Percentiles rank a stretch among this genome's conserved stretches.
phyloP scores from a whole-genome alignment of 2,888 invertebrate genomes.

The Laothoe populi region DNA sequence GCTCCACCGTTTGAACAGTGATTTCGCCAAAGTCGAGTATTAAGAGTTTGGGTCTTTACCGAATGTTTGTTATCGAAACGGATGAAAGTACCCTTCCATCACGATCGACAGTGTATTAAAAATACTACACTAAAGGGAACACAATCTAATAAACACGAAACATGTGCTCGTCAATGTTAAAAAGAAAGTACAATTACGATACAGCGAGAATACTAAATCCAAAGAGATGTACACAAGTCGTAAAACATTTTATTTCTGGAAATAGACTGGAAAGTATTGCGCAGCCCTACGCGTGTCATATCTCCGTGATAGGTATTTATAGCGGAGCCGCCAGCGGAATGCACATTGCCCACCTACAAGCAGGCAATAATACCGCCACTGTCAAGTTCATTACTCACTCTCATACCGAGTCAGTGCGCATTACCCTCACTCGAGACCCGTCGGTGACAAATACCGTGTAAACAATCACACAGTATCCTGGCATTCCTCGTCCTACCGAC shows the following conservation, averaged over 20 bases:
- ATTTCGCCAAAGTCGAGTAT: too few species aligned
- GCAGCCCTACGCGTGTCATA: conserved; percentile 41
- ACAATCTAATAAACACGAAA: too few species aligned
- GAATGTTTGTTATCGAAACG: not conserved
- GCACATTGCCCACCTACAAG: conserved; percentile 63
- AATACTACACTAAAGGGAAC: too few species aligned
- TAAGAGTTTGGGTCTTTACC: too few species aligned
- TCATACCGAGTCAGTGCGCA: conserved; percentile 37
- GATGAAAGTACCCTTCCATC: not conserved
- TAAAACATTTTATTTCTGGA: conserved; percentile 10
- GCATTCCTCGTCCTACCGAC: too few species aligned
- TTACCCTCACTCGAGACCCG: not conserved
- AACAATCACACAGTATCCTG: too few species aligned
- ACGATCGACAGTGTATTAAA: too few species aligned
- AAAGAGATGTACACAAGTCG: not conserved
- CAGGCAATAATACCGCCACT: conserved; percentile 70
- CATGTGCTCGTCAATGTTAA: too few species aligned
- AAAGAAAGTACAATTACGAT: not conserved
- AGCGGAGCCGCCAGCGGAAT: conserved; percentile 57
- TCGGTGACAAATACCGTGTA: not conserved
- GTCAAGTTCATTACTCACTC: conserved; percentile 80
- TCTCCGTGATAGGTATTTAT: conserved; percentile 57
- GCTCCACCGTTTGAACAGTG: too few species aligned
- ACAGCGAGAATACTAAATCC: not conserved
- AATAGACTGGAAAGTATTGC: not conserved